Evolutionary conservation across 2,888 invertebrate species (phyloP).

Genomic region (Operophtera brumata): DNA sequence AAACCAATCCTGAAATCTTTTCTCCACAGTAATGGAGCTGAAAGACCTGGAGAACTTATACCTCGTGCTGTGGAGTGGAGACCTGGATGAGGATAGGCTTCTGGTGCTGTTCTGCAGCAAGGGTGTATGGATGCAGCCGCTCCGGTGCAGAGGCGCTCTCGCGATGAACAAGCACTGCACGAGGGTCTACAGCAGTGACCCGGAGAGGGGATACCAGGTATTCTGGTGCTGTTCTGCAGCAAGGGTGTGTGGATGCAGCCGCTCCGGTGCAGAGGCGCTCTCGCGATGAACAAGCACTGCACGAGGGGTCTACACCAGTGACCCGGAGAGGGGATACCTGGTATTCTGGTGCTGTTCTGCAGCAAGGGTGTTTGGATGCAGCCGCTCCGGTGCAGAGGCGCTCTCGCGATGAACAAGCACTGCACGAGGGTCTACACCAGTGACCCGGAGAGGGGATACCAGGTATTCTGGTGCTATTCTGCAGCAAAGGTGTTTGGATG

Average conservation of each 20-base stretch:
- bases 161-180: slow-evolving; percentile 84
- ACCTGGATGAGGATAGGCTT: slow-evolving; percentile 87
- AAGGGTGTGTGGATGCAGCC: slow-evolving; percentile 76
- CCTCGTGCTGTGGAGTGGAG: slow-evolving; percentile 90
- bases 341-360: slow-evolving; percentile 84
- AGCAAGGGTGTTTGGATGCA: slow-evolving; percentile 76
- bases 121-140: slow-evolving; percentile 74
- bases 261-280: slow-evolving; percentile 83
- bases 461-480: slow-evolving; percentile 82
- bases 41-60: slow-evolving; percentile 84
- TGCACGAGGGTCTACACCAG: slow-evolving; percentile 86
- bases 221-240: slow-evolving; percentile 82
- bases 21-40: slow-evolving; percentile 84
- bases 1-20: not conserved
- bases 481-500: slow-evolving; percentile 74
- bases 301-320: slow-evolving; percentile 85
- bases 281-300: slow-evolving; percentile 85
- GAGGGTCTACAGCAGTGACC: slow-evolving; percentile 85
- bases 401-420: slow-evolving; percentile 84
- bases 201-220: slow-evolving; percentile 82
- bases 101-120: slow-evolving; percentile 82
- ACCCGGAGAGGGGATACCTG: slow-evolving; percentile 87
- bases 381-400: slow-evolving; percentile 83
- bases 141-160: slow-evolving; percentile 85
- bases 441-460: slow-evolving; percentile 82